phyloP scores from a whole-genome alignment of 2,888 invertebrate species.

The Miltochrista miniata region DNA sequence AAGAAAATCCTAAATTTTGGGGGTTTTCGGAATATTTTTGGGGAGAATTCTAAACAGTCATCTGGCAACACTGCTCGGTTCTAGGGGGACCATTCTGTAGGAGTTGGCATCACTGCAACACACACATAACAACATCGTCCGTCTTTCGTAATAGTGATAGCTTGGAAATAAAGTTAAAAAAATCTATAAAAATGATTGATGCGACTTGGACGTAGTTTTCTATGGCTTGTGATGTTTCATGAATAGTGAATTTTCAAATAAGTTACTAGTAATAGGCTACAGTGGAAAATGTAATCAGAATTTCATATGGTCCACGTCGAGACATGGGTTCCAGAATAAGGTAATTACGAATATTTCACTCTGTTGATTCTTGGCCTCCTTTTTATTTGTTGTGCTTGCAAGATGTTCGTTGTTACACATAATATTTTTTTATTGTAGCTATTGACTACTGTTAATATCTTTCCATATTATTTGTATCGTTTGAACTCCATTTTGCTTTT shows the following conservation, averaged over 20 bases:
- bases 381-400: not conserved
- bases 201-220: conserved; percentile 49
- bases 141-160: conserved; percentile 51
- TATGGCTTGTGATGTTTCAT: conserved; percentile 70
- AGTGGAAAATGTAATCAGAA: conserved; percentile 65
- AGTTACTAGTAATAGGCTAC: conserved; percentile 35
- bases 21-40: too few species aligned
- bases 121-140: conserved; percentile 10
- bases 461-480: conserved; percentile 9
- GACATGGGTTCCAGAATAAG: conserved; percentile 80
- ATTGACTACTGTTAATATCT: not conserved
- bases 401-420: not conserved
- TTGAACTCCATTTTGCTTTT: conserved; percentile 42
- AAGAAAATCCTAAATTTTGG: too few species aligned
- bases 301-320: conserved; percentile 65
- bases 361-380: not conserved
- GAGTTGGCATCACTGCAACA: too few species aligned
- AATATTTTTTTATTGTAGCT: not conserved
- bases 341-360: conserved; percentile 46
- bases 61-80: too few species aligned
- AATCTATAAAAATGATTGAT: conserved; percentile 50
- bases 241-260: conserved; percentile 46
- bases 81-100: too few species aligned
- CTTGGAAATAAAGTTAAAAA: conserved; percentile 46
- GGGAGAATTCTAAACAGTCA: too few species aligned